These are phyloP conservation scores for Smutsia temminckii DNA, from an alignment of 2,797 vertebrate species.

Conservation along the genomic window DNA sequence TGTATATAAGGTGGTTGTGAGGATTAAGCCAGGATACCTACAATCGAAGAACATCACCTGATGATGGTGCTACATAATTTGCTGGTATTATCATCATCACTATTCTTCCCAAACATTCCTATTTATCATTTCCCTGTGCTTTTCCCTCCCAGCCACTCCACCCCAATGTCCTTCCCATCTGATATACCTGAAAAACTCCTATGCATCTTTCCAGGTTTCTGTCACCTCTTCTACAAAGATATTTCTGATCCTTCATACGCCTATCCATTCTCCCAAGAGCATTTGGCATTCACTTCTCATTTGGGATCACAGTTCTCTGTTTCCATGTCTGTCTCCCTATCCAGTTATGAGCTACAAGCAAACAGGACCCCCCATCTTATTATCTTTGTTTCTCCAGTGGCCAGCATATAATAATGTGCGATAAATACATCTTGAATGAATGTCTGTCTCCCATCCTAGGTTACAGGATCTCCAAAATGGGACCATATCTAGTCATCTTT, in stretches of 20 bases:
- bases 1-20: not conserved
- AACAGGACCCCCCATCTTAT: not conserved
- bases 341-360: not conserved
- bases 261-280: not conserved
- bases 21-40: not conserved
- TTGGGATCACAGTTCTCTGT: not conserved
- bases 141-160: not conserved
- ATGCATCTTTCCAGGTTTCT: not conserved
- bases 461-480: not conserved
- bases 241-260: not conserved
- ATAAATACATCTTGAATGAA: not conserved
- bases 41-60: not conserved
- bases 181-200: not conserved
- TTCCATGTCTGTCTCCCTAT: not conserved
- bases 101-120: not conserved
- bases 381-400: not conserved
- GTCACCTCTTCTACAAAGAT: not conserved
- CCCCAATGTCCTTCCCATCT: not conserved
- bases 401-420: not conserved
- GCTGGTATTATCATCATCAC: not conserved
- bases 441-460: not conserved
- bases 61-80: fast-evolving
- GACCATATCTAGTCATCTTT: not conserved
- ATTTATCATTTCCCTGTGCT: not conserved
- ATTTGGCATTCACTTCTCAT: not conserved